Base-by-base conservation (phyloP, 2,113 vertebrate genomes). In the Climacteris rufus region DNA sequence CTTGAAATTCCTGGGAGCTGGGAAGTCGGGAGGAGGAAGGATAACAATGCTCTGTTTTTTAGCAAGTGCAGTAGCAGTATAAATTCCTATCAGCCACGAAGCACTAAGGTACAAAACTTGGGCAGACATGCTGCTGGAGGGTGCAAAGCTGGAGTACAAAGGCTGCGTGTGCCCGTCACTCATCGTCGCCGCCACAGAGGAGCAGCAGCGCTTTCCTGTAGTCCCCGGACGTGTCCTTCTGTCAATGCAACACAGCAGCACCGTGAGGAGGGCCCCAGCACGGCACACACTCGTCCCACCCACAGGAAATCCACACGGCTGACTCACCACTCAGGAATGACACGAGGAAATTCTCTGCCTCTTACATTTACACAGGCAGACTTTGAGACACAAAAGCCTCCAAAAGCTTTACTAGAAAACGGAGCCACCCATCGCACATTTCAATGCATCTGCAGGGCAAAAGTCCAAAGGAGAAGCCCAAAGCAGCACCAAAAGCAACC, bases 201-300 rank as follows among this genome's bases (percentile, higher is more conserved):
- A 99, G 98, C 80, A 99, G 97, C 49, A 99, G 97, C 1, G 98
- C 98, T 95, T 99, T 99, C 97, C 99, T 98, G 95, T 99, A 99
- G 97, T 99, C 99, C 52, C 99, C 99, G 11, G 96, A 97, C 0
- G 99, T 99, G 94, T 99, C 99, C 45, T 98, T 98, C 99, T 99
- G 97, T 49, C 97, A 97, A 77, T 61, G 64, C 70, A 92, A 97
- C 19, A 92, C 42, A 96, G 86, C 89, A 95, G 79, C 83, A 75
- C 54, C 6, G 1, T 93, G 91, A 97, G 57, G 59, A 90, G 22
- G 6, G 76, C 80, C 89, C 74, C 65, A 82, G 59, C 45, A 47
- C 22, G 30, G 42, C 9, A 25, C 7, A 49, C 54, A 13, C 52
- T 79, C 52, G 47, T 47, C 79, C 81, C 86, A 64, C 86, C 31